Evolutionary conservation across 2,113 vertebrate species (phyloP).

Genomic region (Gobius niger): DNA sequence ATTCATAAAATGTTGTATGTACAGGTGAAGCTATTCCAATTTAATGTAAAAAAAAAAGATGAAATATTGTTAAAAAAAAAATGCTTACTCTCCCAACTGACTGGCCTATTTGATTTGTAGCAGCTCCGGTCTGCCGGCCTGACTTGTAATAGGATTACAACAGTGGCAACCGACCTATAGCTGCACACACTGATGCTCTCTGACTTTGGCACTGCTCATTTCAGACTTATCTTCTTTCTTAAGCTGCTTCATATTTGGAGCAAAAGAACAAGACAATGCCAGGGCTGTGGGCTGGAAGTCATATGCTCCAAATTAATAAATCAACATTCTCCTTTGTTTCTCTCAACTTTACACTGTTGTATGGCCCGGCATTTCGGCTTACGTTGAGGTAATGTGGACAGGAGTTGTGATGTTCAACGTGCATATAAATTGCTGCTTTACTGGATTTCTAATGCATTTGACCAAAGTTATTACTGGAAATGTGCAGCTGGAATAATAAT

Average conservation of each 20-base stretch:
- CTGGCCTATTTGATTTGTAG: no score
- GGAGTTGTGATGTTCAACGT: background rate
- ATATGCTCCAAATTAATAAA: background rate
- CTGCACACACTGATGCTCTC: constrained; percentile 4
- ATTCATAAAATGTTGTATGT: no score
- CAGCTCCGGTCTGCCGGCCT: constrained; percentile 13
- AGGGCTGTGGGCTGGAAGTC: background rate
- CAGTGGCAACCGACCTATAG: constrained; percentile 9
- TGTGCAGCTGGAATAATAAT: no score
- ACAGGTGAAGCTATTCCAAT: no score
- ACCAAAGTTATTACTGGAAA: no score
- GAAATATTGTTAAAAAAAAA: no score
- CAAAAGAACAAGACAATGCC: background rate
- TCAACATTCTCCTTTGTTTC: background rate
- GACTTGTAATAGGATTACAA: constrained; percentile 46
- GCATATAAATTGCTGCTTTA: constrained; percentile 1
- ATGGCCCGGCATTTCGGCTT: no score
- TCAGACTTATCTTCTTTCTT: constrained; percentile 16
- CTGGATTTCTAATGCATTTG: background rate
- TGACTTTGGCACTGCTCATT: constrained; percentile 30
- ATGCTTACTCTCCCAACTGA: no score
- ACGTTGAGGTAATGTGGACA: background rate
- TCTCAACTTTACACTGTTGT: background rate
- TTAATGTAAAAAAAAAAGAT: no score
- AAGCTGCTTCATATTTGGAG: background rate